A percentile compares a stretch with the other conserved stretches of the same genome.
Evolutionary conservation across 2,113 vertebrate species (phyloP).

Genomic region (Rhynchopsitta pachyrhyncha): DNA sequence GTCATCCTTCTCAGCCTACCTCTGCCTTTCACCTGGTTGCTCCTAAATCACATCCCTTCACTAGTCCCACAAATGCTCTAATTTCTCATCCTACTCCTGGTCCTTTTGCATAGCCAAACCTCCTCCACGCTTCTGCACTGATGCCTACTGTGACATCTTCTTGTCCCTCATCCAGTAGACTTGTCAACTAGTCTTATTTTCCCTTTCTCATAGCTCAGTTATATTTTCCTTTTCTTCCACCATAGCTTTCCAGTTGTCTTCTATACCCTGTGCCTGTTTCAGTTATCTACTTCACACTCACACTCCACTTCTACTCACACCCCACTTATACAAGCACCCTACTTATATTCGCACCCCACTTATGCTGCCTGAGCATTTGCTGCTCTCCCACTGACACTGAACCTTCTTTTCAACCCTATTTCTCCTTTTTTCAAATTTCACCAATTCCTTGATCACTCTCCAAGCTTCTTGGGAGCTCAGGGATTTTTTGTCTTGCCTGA

Average conservation of each 20-base stretch:
- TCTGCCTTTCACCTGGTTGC: neutral
- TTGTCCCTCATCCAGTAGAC: neutral
- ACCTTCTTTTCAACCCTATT: neutral
- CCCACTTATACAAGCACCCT: neutral
- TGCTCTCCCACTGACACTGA: neutral
- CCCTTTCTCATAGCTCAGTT: neutral
- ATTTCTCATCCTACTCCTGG: neutral
- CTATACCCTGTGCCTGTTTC: neutral
- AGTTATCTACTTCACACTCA: neutral
- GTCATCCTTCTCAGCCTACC: neutral
- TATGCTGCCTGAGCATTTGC: neutral
- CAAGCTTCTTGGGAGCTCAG: neutral
- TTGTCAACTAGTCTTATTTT: neutral
- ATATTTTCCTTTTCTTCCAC: neutral
- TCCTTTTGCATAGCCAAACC: neutral
- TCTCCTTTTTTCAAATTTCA: neutral
- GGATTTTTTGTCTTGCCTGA: accelerated
- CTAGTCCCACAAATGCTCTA: neutral
- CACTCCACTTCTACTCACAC: neutral
- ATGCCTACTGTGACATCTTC: neutral
- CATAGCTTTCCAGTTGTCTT: neutral
- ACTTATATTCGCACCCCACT: neutral
- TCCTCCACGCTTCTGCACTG: neutral
- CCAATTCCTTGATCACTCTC: neutral
- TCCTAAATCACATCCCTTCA: neutral